Base-by-base conservation (phyloP, 2,888 invertebrate species). In the Nezara viridula region DNA sequence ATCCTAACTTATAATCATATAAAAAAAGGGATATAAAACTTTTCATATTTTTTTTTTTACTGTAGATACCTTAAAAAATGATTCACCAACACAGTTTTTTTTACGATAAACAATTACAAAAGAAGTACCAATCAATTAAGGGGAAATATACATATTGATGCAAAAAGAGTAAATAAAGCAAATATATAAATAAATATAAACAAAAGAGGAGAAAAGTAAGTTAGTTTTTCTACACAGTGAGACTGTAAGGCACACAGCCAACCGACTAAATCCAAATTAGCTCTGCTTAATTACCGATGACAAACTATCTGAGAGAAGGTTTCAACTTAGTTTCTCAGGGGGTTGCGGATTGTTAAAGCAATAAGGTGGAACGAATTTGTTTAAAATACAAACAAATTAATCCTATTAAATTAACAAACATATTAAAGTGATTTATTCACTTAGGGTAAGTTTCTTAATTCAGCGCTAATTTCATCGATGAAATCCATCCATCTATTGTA, bases 211-310 rank as follows among this genome's bases (percentile, higher is more conserved):
- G n/a, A 81, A 81, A 47, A 40, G 21, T 77, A 5, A 16, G 60
- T 27, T 55, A 9, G 6, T 77, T 77, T 77, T 77, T 60, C 27
- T 73, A 19, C 14, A 6, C 32, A 37, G 37, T 7, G 44, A 81
- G 81, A 14, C 81, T 81, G 14, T 44, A 44, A 44, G 81, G 81
- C 81, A 81, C 14, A 81, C 24, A 44, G 81, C 81, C 81, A 81
- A 81, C 81, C 81, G n/a, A n/a, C 81, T 81, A 81, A 81, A 81
- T 81, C 44, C 81, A n/a, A 81, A 81, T 81, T 81, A 81, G 81
- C n/a, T 81, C n/a, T 47, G 81, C 44, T 81, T 47, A 81, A 81
- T 81, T 81, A 81, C 81, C 44, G 44, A 81, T 44, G 81, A 81
- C 81, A 81, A 81, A 81, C 44, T 81, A 81, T 44, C n/a, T 81